These are phyloP conservation scores for Heteronetta atricapilla DNA, from an alignment of 2,113 vertebrate species.

Conservation along the genomic window DNA sequence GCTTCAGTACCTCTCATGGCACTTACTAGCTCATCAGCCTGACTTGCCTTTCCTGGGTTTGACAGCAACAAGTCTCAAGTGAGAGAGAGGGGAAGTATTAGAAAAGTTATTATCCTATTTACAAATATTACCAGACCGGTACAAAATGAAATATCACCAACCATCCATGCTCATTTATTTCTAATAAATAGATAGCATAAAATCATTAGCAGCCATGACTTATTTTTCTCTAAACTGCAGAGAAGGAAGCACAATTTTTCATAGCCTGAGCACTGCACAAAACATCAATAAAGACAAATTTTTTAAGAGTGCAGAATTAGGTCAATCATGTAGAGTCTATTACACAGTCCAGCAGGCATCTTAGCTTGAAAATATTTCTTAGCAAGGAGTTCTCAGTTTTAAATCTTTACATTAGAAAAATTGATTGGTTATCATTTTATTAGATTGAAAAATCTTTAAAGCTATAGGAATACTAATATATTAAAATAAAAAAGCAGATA, in stretches of 20 bases:
- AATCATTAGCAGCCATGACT: not conserved
- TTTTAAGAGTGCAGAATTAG: not conserved
- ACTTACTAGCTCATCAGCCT: conserved; percentile 21
- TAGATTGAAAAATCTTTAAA: conserved; percentile 43
- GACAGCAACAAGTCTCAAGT: conserved; percentile 45
- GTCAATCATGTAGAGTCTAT: not conserved
- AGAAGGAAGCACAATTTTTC: not conserved
- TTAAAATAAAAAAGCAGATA: not conserved
- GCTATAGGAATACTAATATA: not conserved
- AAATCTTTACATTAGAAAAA: conserved; percentile 27
- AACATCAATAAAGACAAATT: conserved; percentile 11
- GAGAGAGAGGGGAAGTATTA: not conserved
- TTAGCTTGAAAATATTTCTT: conserved; percentile 7
- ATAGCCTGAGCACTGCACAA: not conserved
- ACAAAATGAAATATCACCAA: not conserved
- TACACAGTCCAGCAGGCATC: not conserved
- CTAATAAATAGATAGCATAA: conserved; percentile 1
- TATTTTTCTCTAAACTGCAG: not conserved
- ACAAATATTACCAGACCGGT: not conserved
- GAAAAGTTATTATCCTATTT: conserved; percentile 32
- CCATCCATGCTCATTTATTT: not conserved
- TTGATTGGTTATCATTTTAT: conserved; percentile 5
- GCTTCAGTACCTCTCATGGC: conserved; percentile 54
- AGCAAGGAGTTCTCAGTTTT: not conserved
- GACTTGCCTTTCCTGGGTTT: conserved; percentile 7